Evolutionary conservation across 2,113 vertebrate genomes (phyloP).

Genomic region (Semnopithecus entellus): DNA sequence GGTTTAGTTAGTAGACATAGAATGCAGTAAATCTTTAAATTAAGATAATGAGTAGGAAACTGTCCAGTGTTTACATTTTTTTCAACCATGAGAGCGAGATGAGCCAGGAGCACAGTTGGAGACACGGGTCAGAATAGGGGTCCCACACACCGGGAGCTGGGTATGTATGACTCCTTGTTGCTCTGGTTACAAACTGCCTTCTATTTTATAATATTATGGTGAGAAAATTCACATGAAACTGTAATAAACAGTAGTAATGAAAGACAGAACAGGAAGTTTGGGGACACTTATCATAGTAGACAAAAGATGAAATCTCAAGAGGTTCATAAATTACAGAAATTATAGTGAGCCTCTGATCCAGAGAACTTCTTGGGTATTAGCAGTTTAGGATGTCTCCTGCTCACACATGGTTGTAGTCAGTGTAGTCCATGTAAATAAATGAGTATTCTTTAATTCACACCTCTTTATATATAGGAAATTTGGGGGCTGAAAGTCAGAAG

Average conservation of each 20-base stretch:
- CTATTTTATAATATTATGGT: conserved; percentile 25
- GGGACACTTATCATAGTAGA: background rate
- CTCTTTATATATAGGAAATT: background rate
- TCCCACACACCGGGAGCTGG: background rate
- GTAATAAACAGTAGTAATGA: background rate
- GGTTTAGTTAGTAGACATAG: background rate
- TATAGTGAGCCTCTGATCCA: background rate
- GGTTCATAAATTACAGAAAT: background rate
- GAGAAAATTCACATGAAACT: background rate
- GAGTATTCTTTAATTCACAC: background rate
- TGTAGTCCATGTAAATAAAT: background rate
- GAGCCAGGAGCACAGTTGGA: conserved; percentile 1
- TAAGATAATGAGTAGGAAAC: background rate
- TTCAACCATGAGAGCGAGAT: background rate
- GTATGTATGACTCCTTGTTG: background rate
- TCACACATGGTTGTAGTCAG: background rate
- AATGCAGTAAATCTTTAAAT: background rate
- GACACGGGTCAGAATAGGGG: background rate
- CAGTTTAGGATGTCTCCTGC: background rate
- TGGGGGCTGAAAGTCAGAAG: background rate
- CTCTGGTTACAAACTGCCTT: background rate
- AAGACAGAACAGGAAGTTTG: background rate
- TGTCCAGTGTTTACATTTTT: background rate
- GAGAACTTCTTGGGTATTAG: background rate
- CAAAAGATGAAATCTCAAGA: background rate